A percentile compares a stretch with the other conserved stretches of the same genome.
Conservation (phyloP, 1,140 invertebrate species). For the Drosophila micromelanica region DNA sequence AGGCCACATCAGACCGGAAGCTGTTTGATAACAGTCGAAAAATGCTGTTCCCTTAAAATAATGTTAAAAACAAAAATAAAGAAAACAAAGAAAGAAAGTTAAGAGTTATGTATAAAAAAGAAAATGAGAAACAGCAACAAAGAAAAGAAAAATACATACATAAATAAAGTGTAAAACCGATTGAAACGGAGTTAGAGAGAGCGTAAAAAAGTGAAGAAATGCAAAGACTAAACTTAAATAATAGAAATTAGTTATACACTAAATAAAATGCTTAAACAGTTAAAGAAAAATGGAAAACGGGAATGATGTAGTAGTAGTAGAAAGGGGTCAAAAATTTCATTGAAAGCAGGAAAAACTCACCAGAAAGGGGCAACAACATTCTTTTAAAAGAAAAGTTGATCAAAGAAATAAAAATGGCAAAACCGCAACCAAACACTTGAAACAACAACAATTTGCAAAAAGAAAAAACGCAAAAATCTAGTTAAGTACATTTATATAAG, state of each 20-base stretch:
- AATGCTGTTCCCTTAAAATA: conserved; percentile 50
- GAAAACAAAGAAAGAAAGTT: conserved; percentile 26
- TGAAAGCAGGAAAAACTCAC: conserved; percentile 18
- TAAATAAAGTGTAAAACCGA: conserved; percentile 46
- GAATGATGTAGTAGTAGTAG: conserved; percentile 6
- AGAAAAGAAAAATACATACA: conserved; percentile 39
- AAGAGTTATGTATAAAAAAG: conserved; percentile 57
- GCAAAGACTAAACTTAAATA: conserved; percentile 82
- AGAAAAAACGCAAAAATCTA: conserved; percentile 30
- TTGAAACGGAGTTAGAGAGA: conserved; percentile 32
- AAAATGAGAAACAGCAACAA: conserved; percentile 23
- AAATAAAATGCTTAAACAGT: conserved; percentile 54
- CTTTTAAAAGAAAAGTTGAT: background rate
- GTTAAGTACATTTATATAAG: conserved; percentile 51
- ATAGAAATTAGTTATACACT: conserved; percentile 76
- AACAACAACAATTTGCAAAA: conserved; percentile 22
- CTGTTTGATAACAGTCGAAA: conserved; percentile 23
- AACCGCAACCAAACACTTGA: conserved; percentile 32
- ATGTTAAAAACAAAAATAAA: conserved; percentile 38
- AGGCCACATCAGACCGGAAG: conserved; percentile 10
- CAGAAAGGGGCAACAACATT: conserved; percentile 12
- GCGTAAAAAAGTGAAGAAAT: conserved; percentile 74
- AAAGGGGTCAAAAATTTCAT: conserved; percentile 17
- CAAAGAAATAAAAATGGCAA: background rate
- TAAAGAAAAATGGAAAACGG: conserved; percentile 27